Evolutionary conservation across 2,797 vertebrate species (phyloP).

Genomic region (Eulemur albifrons): DNA sequence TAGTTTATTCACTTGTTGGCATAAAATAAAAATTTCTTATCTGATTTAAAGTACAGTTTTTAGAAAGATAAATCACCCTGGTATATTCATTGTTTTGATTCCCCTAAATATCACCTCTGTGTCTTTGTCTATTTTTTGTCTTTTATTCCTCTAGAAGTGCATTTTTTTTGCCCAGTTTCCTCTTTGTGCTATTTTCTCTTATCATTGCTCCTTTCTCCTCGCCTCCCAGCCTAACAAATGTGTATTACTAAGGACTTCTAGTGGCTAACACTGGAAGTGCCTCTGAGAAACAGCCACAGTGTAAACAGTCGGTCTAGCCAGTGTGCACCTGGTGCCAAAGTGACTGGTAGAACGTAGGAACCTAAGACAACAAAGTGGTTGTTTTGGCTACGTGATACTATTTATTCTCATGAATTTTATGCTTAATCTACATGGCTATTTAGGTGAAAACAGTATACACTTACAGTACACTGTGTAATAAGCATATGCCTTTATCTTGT

Average conservation of each 20-base stretch:
- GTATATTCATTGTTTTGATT: neutral
- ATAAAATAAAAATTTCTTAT: neutral
- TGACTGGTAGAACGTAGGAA: neutral
- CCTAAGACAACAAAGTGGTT: neutral
- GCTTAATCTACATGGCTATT: neutral
- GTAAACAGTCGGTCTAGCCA: neutral
- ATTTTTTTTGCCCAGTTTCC: neutral
- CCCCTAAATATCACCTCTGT: neutral
- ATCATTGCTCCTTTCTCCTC: neutral
- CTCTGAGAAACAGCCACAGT: neutral
- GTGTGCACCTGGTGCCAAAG: neutral
- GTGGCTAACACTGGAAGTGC: slow-evolving; percentile 65
- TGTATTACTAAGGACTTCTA: slow-evolving; percentile 72
- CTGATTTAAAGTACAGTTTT: neutral
- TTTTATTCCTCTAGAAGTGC: neutral
- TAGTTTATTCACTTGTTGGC: neutral
- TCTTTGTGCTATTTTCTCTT: neutral
- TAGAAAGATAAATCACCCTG: neutral
- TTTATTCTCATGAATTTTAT: slow-evolving; percentile 27
- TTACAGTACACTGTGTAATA: neutral
- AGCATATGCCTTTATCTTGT: neutral
- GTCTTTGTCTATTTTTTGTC: neutral
- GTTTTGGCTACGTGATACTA: neutral
- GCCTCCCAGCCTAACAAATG: neutral
- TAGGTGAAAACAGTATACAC: neutral